Evolutionary conservation across 2,888 invertebrate genomes (phyloP).

Genomic region (Eurois occulta): DNA sequence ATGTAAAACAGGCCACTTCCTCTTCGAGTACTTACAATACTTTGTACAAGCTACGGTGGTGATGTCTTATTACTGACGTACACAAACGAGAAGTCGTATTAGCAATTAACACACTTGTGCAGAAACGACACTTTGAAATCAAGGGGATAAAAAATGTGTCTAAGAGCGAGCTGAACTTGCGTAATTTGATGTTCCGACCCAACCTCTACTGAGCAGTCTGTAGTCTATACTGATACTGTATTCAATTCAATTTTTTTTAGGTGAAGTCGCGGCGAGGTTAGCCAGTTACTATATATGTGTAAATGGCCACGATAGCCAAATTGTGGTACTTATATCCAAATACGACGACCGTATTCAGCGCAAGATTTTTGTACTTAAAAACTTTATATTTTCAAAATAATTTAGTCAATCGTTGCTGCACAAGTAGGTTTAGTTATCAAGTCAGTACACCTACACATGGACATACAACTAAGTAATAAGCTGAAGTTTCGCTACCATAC

Average conservation of each 20-base stretch:
- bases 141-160: not conserved
- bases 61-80: conserved; percentile 6
- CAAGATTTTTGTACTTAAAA: not conserved
- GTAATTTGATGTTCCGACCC: not conserved
- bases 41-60: conserved; percentile 57
- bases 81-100: conserved; percentile 20
- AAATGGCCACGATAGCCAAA: not conserved
- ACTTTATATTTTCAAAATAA: not conserved
- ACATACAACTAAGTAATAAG: conserved; percentile 30
- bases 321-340: not conserved
- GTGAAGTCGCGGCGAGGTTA: too few relatives aligned
- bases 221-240: too few relatives aligned
- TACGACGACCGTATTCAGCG: not conserved
- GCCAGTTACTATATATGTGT: not conserved
- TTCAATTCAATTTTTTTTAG: not conserved
- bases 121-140: not conserved
- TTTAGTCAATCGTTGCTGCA: conserved; percentile 1
- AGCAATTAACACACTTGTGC: conserved; percentile 38
- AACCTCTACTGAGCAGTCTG: not conserved
- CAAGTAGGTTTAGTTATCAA: conserved; percentile 36
- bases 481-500: conserved; percentile 20
- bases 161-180: not conserved
- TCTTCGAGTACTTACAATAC: conserved; percentile 55
- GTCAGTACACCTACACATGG: conserved; percentile 29
- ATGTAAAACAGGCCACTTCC: conserved; percentile 41